phyloP scores from a whole-genome alignment of 2,797 vertebrate genomes.

The Cyprinodon diabolis region DNA sequence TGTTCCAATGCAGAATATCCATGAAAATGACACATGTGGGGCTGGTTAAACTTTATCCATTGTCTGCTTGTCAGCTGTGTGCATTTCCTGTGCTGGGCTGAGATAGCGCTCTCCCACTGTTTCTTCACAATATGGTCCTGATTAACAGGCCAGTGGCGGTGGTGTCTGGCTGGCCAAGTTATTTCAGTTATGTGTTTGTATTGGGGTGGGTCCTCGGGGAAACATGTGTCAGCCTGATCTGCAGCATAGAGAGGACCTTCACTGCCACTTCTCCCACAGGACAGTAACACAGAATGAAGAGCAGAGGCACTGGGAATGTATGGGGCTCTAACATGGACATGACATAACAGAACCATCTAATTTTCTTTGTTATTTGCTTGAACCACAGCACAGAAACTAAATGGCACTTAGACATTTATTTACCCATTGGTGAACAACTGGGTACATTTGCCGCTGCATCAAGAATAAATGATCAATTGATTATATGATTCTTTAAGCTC shows the following conservation, averaged over 20 bases:
- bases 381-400: constrained; percentile 33
- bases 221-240: constrained; percentile 56
- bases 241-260: constrained; percentile 44
- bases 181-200: constrained; percentile 53
- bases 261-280: constrained; percentile 13
- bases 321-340: not conserved
- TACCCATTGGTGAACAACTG: constrained; percentile 28
- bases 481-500: constrained; percentile 37
- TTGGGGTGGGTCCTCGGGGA: constrained; percentile 36
- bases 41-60: constrained; percentile 29
- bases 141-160: constrained; percentile 52
- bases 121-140: constrained; percentile 48
- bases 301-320: constrained; percentile 4
- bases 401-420: constrained; percentile 27
- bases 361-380: not conserved
- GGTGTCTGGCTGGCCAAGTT: constrained; percentile 44
- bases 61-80: constrained; percentile 53
- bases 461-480: constrained; percentile 38
- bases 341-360: not conserved
- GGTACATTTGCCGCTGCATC: constrained; percentile 32
- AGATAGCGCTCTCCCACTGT: constrained; percentile 20
- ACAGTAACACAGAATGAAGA: constrained; percentile 37
- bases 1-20: not conserved
- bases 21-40: constrained; percentile 19
- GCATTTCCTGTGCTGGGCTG: constrained; percentile 49